Conservation (phyloP, 2,113 vertebrate species). For the Coptodon bakossiorum region DNA sequence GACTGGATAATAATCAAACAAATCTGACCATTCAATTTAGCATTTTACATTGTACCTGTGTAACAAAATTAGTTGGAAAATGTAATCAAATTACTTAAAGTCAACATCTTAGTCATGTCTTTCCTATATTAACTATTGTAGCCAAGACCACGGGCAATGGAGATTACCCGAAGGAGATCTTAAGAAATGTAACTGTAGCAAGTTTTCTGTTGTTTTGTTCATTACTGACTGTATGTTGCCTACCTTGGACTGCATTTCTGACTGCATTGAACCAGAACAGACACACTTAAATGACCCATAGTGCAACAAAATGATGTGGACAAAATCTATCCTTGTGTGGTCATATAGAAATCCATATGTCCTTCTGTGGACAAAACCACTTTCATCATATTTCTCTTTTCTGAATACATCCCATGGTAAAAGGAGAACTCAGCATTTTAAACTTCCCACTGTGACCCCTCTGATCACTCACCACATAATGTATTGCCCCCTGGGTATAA, state of each 20-base stretch:
- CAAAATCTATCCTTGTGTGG: background rate
- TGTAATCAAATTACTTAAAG: background rate
- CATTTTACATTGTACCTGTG: background rate
- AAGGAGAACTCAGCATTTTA: background rate
- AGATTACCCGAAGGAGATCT: background rate
- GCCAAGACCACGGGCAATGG: background rate
- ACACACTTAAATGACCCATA: background rate
- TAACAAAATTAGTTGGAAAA: background rate
- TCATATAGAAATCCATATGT: background rate
- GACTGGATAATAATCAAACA: background rate
- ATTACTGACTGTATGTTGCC: background rate
- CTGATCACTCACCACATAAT: constrained; percentile 1
- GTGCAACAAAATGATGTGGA: background rate
- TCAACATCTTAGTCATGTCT: background rate
- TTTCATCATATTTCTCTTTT: background rate
- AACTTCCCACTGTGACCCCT: background rate
- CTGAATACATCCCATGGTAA: background rate
- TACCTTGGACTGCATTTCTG: background rate
- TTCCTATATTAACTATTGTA: background rate
- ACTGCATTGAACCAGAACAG: background rate
- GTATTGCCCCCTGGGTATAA: background rate
- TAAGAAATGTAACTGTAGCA: background rate
- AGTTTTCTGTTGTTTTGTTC: background rate
- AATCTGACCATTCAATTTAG: background rate
- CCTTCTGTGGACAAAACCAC: background rate